These are phyloP conservation scores for Rhincodon typus DNA, from an alignment of 2,797 vertebrate species.

Conservation along the genomic window DNA sequence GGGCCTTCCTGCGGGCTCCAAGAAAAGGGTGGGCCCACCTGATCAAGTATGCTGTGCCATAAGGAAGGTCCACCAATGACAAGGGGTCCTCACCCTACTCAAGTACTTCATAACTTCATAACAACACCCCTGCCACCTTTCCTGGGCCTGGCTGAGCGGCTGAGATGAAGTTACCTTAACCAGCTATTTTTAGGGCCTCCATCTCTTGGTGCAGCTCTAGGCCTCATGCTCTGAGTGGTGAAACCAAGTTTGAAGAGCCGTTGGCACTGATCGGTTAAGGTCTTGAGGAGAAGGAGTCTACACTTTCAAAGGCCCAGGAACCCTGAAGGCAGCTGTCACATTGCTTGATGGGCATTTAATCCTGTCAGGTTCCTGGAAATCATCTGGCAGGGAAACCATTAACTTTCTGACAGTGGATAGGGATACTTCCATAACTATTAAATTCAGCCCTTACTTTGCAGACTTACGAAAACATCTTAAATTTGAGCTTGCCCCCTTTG, in stretches of 20 bases:
- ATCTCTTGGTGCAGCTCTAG: background rate
- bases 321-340: background rate
- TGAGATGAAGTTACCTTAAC: background rate
- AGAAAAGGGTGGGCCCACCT: no score
- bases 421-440: background rate
- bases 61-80: no score
- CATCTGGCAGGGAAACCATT: background rate
- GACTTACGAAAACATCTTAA: background rate
- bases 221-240: background rate
- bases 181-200: background rate
- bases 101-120: no score
- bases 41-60: background rate
- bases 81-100: no score
- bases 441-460: background rate
- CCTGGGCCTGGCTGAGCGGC: background rate
- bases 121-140: no score
- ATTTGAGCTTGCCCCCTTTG: no score
- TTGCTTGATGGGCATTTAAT: background rate
- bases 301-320: background rate
- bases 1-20: no score
- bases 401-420: background rate
- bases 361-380: background rate
- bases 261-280: no score
- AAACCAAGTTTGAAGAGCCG: background rate
- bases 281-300: no score